A percentile compares a stretch with the other conserved stretches of the same genome.
Conservation (phyloP, 2,113 vertebrate species). For the Eonycteris spelaea region DNA sequence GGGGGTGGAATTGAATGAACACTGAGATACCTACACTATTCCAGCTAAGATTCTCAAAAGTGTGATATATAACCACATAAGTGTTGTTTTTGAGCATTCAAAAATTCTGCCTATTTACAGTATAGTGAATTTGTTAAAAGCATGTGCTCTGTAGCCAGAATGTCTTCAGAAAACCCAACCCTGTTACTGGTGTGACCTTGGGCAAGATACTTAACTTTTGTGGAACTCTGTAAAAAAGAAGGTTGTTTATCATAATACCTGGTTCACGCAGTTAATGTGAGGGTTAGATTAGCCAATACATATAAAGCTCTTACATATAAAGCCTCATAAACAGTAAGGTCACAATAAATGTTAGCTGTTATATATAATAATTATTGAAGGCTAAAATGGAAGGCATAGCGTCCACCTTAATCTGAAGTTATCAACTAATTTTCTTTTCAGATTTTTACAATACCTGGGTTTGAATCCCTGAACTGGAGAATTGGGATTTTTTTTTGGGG, state of each 20-base stretch:
- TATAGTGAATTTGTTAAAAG: background rate
- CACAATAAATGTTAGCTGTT: background rate
- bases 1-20: background rate
- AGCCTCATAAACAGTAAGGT: background rate
- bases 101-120: background rate
- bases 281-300: background rate
- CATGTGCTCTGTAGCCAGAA: background rate
- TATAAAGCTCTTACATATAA: background rate
- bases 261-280: background rate
- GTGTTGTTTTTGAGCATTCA: background rate
- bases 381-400: background rate
- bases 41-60: background rate
- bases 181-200: background rate
- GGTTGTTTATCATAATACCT: background rate
- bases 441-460: background rate
- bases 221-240: background rate
- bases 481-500: background rate
- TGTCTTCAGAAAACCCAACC: background rate
- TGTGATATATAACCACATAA: background rate
- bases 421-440: background rate
- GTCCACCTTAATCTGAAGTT: background rate
- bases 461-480: conserved; percentile 16
- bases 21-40: background rate
- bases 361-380: conserved; percentile 9
- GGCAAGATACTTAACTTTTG: background rate